A percentile compares a stretch with the other conserved stretches of the same genome.
These are phyloP conservation scores for Netelia fuscicornis DNA, from an alignment of 2,888 invertebrate genomes.

Conservation along the genomic window DNA sequence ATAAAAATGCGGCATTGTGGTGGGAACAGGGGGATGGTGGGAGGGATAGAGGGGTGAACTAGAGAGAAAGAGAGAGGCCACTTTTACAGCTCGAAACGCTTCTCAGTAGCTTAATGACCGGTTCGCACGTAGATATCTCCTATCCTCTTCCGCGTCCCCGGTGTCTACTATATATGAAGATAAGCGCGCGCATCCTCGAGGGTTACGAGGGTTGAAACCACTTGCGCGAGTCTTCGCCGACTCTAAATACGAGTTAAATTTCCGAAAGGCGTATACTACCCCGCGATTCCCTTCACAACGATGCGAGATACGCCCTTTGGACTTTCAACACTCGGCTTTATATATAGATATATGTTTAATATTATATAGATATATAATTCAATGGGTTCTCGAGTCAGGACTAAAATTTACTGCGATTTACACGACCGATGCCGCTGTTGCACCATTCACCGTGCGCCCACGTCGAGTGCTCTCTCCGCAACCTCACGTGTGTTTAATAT, in stretches of 20 bases:
- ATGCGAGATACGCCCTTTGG: not conserved
- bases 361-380: constrained; percentile 5
- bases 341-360: not conserved
- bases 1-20: not conserved
- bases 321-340: not conserved
- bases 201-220: constrained; percentile 34
- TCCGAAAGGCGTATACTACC: not conserved
- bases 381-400: constrained; percentile 23
- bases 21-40: not conserved
- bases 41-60: constrained; percentile 5
- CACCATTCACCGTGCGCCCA: constrained; percentile 42
- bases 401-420: constrained; percentile 67
- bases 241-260: constrained; percentile 23
- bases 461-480: constrained; percentile 40
- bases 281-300: not conserved
- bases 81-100: constrained; percentile 50
- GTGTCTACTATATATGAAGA: constrained; percentile 40
- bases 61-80: constrained; percentile 22
- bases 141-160: not conserved
- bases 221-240: constrained; percentile 27
- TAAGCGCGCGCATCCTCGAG: constrained; percentile 22
- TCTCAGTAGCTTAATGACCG: constrained; percentile 61
- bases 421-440: constrained; percentile 35
- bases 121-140: constrained; percentile 55
- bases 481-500: constrained; percentile 72